phyloP scores from a whole-genome alignment of 2,888 invertebrate genomes.

The Steinernema scapterisci region DNA sequence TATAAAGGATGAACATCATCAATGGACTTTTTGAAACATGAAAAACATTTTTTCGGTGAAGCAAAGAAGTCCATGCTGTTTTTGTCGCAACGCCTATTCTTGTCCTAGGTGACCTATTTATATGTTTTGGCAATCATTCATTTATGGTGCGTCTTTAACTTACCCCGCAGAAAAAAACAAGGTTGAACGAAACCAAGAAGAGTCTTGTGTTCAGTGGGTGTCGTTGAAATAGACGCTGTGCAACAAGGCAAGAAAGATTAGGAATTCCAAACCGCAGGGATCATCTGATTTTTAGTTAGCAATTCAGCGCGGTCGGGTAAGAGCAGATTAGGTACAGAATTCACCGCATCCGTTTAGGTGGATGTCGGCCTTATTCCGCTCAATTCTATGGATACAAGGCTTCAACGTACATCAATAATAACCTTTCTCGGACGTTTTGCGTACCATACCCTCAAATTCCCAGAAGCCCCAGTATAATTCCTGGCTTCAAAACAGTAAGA shows the following conservation, averaged over 20 bases:
- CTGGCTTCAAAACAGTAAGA: neutral
- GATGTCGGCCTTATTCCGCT: too few species aligned
- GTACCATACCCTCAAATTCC: too few species aligned
- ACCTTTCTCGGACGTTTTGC: too few species aligned
- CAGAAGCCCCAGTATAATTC: too few species aligned
- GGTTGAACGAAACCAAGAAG: neutral
- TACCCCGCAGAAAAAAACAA: neutral
- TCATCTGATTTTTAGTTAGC: too few species aligned
- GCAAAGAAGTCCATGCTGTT: neutral
- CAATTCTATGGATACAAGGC: too few species aligned
- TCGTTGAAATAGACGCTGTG: neutral
- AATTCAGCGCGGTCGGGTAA: too few species aligned
- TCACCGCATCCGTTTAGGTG: too few species aligned
- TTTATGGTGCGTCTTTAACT: neutral
- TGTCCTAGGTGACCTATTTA: neutral
- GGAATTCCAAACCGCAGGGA: neutral
- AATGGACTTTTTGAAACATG: neutral
- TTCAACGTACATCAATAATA: too few species aligned
- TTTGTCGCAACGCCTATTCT: too few species aligned
- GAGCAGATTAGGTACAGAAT: too few species aligned
- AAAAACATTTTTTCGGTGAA: neutral
- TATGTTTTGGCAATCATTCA: neutral
- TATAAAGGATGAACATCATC: too few species aligned
- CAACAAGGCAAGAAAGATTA: neutral
- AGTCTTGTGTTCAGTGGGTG: neutral